Percentiles rank a stretch among this genome's conserved stretches.
Conservation (phyloP, 2,797 vertebrate genomes). For the Urocyon cinereoargenteus region DNA sequence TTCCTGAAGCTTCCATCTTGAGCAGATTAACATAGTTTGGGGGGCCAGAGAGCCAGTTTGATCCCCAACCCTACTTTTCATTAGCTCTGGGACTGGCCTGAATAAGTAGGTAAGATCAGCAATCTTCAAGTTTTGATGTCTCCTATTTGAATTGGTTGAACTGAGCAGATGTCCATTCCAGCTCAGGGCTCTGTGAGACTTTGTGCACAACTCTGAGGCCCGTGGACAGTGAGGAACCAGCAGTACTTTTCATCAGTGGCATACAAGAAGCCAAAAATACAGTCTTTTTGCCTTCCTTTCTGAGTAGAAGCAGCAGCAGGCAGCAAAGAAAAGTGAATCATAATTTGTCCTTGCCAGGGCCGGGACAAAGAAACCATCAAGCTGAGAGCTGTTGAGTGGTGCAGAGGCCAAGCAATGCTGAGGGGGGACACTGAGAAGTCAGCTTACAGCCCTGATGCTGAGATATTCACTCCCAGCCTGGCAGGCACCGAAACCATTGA, state of each 20-base stretch:
- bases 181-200: neutral
- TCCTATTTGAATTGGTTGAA: neutral
- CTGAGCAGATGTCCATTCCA: neutral
- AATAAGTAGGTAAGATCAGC: neutral
- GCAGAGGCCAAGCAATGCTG: neutral
- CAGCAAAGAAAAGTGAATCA: neutral
- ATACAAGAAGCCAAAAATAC: neutral
- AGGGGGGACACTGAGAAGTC: neutral
- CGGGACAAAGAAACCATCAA: neutral
- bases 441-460: neutral
- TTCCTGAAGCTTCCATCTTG: neutral
- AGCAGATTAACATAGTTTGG: neutral
- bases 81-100: neutral
- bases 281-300: constrained; percentile 26
- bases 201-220: neutral
- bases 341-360: neutral
- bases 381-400: neutral
- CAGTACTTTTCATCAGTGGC: neutral
- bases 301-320: neutral
- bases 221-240: neutral
- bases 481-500: neutral
- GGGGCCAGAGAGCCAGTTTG: neutral
- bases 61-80: neutral
- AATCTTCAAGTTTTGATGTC: neutral
- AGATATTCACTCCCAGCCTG: neutral